These are phyloP conservation scores for Halocynthia roretzi DNA, from an alignment of 23 tunicate species.

Conservation along the genomic window DNA sequence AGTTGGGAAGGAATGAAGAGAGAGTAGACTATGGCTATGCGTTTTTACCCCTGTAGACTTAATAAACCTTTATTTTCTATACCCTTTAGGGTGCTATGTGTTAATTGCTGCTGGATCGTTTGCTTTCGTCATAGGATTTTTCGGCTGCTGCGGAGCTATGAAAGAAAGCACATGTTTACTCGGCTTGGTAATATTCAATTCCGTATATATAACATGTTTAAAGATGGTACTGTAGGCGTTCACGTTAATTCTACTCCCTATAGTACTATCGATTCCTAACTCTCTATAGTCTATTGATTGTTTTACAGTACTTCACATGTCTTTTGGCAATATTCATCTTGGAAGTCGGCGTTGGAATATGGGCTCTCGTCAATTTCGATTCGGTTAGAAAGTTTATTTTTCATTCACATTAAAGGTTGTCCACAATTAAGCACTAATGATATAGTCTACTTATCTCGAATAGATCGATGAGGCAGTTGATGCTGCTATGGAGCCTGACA, in stretches of 20 bases:
- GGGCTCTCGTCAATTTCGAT: slow-evolving; percentile 57
- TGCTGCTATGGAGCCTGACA: too few species aligned
- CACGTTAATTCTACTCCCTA: not conserved
- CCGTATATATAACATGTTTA: too few species aligned
- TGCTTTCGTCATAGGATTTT: slow-evolving; percentile 61
- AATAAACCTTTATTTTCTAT: not conserved
- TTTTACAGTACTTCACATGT: slow-evolving; percentile 63
- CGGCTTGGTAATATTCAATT: slow-evolving; percentile 41
- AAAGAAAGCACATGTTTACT: slow-evolving; percentile 73
- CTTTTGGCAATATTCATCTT: slow-evolving; percentile 51
- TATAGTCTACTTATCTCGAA: too few species aligned
- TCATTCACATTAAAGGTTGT: not conserved
- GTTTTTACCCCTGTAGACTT: not conserved
- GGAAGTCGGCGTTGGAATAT: slow-evolving; percentile 74
- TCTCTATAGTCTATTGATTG: not conserved
- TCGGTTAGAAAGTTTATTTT: slow-evolving; percentile 29
- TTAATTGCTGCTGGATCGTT: slow-evolving; percentile 54
- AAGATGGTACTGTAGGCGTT: too few species aligned
- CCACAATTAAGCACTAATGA: too few species aligned
- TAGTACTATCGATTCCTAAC: not conserved
- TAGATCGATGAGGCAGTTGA: too few species aligned
- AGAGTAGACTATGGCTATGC: not conserved
- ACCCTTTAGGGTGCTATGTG: slow-evolving; percentile 30
- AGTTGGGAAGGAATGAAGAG: not conserved
- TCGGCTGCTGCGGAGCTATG: slow-evolving; percentile 86